Percentiles rank a stretch among this genome's conserved stretches.
Conservation (phyloP, 1,140 invertebrate genomes). For the Phthorimaea operculella region DNA sequence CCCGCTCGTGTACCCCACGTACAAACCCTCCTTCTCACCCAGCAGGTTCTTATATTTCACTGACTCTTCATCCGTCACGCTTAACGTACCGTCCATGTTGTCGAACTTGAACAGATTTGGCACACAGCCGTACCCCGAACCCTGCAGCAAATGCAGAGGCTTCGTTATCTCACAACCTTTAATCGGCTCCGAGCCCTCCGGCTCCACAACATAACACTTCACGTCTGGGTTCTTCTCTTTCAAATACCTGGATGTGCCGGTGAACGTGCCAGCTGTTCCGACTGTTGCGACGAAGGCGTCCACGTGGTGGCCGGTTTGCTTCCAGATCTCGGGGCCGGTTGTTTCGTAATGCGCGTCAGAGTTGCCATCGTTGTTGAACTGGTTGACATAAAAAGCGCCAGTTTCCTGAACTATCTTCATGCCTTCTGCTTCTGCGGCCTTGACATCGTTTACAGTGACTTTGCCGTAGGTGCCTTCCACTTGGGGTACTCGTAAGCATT, state of each 20-base stretch:
- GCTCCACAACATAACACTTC: slow-evolving; percentile 45
- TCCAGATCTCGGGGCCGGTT: slow-evolving; percentile 59
- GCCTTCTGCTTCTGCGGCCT: slow-evolving; percentile 42
- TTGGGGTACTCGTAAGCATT: slow-evolving; percentile 50
- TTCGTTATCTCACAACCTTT: slow-evolving; percentile 47
- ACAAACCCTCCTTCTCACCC: slow-evolving; percentile 53
- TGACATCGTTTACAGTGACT: slow-evolving; percentile 48
- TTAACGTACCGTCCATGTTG: slow-evolving; percentile 42
- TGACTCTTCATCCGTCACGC: slow-evolving; percentile 49
- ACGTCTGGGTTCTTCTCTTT: slow-evolving; percentile 51
- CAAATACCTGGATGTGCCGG: slow-evolving; percentile 45
- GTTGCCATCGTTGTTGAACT: slow-evolving; percentile 48
- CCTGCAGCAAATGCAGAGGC: slow-evolving; percentile 53
- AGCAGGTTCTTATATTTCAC: slow-evolving; percentile 45
- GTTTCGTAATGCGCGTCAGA: slow-evolving; percentile 39
- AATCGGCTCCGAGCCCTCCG: slow-evolving; percentile 46
- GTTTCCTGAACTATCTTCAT: slow-evolving; percentile 36
- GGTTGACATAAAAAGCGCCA: slow-evolving; percentile 52
- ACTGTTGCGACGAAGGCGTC: slow-evolving; percentile 54
- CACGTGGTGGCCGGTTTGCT: slow-evolving; percentile 47
- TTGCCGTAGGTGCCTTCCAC: slow-evolving; percentile 56
- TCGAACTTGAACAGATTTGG: slow-evolving; percentile 49
- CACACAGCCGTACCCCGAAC: slow-evolving; percentile 53
- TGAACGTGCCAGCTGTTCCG: slow-evolving; percentile 53
- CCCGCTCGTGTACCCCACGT: slow-evolving; percentile 55